Evolutionary conservation across 2,113 vertebrate species (phyloP).

Genomic region (Saimiri boliviensis): DNA sequence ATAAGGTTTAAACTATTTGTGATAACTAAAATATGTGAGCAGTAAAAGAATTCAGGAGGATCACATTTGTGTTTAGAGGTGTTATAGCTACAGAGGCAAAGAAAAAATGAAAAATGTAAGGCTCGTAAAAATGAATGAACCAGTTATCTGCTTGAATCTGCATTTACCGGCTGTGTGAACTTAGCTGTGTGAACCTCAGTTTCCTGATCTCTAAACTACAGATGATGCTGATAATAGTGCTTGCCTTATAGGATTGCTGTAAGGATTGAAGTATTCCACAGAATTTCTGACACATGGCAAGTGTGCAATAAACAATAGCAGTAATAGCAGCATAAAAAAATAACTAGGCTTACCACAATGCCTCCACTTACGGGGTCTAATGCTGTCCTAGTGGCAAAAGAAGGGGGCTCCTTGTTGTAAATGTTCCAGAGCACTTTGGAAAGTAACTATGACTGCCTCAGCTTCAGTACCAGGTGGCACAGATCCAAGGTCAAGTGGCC

Average conservation of each 20-base stretch:
- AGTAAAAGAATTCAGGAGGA: neutral
- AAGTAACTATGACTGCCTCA: neutral
- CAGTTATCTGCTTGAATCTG: neutral
- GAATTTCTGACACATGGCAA: neutral
- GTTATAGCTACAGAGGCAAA: constrained; percentile 7
- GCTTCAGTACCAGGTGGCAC: neutral
- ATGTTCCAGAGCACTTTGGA: neutral
- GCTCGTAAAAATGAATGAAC: neutral
- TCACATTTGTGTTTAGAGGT: neutral
- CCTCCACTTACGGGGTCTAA: neutral
- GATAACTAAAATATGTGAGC: neutral
- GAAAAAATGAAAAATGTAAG: neutral
- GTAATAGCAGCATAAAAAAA: constrained; percentile 26
- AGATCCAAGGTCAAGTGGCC: neutral
- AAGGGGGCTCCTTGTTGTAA: neutral
- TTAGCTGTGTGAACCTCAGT: neutral
- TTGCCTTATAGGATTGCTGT: neutral
- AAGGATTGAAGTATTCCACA: neutral
- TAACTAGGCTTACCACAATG: neutral
- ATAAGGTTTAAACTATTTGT: constrained; percentile 3
- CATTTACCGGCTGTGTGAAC: neutral
- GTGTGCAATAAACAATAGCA: neutral
- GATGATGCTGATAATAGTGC: neutral
- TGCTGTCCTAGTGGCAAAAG: neutral
- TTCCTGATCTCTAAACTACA: neutral